phyloP scores from a whole-genome alignment of 2,797 vertebrate genomes.

The Mormyrops boulengeri region DNA sequence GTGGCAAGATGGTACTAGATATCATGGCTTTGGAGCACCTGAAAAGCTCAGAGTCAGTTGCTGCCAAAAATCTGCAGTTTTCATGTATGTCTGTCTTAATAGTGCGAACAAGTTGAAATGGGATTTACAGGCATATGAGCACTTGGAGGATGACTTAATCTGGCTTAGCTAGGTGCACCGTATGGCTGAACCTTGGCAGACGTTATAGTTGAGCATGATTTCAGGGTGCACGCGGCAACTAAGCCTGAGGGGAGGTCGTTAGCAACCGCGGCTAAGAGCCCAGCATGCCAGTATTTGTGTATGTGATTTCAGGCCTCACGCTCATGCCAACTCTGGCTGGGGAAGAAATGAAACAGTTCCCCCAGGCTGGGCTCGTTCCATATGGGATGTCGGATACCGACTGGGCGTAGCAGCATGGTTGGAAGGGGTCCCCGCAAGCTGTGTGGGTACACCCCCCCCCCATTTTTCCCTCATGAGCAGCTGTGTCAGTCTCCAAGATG shows the following conservation, averaged over 20 bases:
- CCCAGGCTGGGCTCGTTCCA: slow-evolving; percentile 20
- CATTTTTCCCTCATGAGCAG: neutral
- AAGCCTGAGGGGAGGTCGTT: slow-evolving; percentile 29
- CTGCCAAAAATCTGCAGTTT: neutral
- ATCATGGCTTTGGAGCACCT: neutral
- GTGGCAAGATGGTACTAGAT: neutral
- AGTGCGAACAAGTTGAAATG: neutral
- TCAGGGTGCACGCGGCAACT: neutral
- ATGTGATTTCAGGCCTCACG: slow-evolving; percentile 29
- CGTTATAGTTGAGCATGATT: neutral
- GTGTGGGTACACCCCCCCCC: neutral
- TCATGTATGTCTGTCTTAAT: neutral
- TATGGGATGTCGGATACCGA: slow-evolving; percentile 25
- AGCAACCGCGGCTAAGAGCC: slow-evolving; percentile 37
- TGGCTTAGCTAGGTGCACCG: neutral
- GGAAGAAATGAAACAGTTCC: neutral
- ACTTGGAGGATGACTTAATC: neutral
- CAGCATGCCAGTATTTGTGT: slow-evolving; percentile 22
- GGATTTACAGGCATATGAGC: neutral
- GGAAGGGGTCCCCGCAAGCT: neutral
- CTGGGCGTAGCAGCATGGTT: neutral
- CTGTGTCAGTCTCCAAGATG: neutral
- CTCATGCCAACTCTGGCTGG: slow-evolving; percentile 21
- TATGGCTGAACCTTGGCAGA: neutral
- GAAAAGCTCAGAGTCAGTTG: neutral